phyloP scores from a whole-genome alignment of 2,113 vertebrate genomes.

The Columba janthina region DNA sequence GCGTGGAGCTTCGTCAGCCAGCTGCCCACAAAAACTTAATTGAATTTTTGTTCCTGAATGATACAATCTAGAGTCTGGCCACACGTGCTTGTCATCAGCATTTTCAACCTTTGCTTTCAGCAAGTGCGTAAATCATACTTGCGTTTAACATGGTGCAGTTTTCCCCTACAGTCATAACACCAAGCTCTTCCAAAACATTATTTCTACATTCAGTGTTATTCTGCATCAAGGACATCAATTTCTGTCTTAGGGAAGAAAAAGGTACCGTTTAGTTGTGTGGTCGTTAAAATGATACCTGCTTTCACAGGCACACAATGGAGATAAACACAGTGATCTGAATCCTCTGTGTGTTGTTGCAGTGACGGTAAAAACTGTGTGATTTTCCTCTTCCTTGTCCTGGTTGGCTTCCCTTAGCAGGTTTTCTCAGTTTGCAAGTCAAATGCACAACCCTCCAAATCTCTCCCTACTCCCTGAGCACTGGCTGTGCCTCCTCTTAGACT shows the following conservation, averaged over 20 bases:
- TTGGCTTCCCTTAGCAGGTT: background rate
- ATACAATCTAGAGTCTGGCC: slow-evolving; percentile 9
- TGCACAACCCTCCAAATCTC: background rate
- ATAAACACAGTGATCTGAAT: background rate
- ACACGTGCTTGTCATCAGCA: background rate
- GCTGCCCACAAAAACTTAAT: slow-evolving; percentile 27
- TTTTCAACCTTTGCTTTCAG: slow-evolving; percentile 40
- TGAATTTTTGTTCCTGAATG: slow-evolving; percentile 38
- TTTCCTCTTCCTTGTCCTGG: background rate
- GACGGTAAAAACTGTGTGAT: background rate
- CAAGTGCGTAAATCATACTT: background rate
- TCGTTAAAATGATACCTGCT: background rate
- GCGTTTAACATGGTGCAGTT: background rate
- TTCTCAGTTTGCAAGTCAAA: background rate
- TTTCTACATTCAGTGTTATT: background rate
- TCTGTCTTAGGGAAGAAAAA: background rate
- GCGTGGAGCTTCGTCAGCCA: slow-evolving; percentile 5
- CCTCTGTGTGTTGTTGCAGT: background rate
- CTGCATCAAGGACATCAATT: background rate
- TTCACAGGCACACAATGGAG: background rate
- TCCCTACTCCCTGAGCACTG: background rate
- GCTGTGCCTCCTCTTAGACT: background rate
- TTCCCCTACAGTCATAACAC: background rate
- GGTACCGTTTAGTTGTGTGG: background rate
- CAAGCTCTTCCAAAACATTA: background rate